A percentile compares a stretch with the other conserved stretches of the same genome.
phyloP scores from a whole-genome alignment of 2,888 invertebrate species.

The Myopa testacea region DNA sequence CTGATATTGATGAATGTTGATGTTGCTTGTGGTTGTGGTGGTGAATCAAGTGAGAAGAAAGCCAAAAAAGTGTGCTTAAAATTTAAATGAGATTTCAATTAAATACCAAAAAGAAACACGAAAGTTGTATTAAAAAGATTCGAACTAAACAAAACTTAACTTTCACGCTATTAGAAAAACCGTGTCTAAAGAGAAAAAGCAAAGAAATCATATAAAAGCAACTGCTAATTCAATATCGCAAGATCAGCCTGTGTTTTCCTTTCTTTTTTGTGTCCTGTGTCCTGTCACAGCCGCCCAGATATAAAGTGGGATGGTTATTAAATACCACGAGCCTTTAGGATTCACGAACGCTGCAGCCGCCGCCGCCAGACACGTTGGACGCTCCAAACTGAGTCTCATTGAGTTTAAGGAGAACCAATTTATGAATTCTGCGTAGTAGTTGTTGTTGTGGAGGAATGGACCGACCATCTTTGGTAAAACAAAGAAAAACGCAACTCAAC shows the following conservation, averaged over 20 bases:
- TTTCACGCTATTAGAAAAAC: too few species aligned
- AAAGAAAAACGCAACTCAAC: too few species aligned
- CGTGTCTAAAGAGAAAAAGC: neutral
- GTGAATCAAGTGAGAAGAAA: too few species aligned
- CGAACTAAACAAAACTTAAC: too few species aligned
- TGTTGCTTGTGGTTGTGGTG: neutral
- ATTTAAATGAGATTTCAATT: too few species aligned
- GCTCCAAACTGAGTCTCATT: conserved; percentile 48
- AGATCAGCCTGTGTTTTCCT: too few species aligned
- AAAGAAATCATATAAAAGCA: neutral
- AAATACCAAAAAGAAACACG: too few species aligned
- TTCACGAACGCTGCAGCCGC: conserved; percentile 14
- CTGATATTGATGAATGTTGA: neutral
- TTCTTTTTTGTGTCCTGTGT: too few species aligned
- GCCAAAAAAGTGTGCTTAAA: too few species aligned
- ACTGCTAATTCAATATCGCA: neutral
- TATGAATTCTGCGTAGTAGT: conserved; percentile 33
- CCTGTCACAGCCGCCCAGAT: neutral
- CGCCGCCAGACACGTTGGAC: conserved; percentile 38
- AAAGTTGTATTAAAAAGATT: too few species aligned
- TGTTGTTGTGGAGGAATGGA: neutral
- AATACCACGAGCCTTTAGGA: neutral
- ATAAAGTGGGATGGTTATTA: conserved; percentile 31
- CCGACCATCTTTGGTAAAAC: neutral
- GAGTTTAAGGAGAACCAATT: conserved; percentile 52